Conservation (phyloP, 2,797 vertebrate genomes). For the Galagoides demidoff region DNA sequence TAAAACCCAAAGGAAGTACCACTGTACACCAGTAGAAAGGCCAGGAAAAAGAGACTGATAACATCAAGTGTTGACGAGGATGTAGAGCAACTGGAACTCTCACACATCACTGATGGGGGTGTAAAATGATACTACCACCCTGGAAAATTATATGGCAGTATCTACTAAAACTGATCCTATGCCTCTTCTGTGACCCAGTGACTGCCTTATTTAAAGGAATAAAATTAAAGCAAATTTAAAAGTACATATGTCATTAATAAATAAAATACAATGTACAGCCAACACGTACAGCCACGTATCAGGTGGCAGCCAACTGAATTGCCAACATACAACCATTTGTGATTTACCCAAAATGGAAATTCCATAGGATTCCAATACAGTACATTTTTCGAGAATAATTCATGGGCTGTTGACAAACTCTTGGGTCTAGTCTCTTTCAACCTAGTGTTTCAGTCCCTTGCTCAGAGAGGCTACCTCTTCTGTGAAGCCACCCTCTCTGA, state of each 20-base stretch:
- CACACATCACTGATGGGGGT: accelerated
- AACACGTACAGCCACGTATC: no score
- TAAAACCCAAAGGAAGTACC: neutral
- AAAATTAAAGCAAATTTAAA: neutral
- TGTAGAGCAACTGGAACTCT: neutral
- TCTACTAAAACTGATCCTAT: no score
- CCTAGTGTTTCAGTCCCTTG: neutral
- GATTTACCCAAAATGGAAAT: neutral
- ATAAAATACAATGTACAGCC: neutral
- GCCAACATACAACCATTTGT: neutral
- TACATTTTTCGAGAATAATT: neutral
- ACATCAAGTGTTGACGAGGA: neutral
- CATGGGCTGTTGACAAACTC: neutral
- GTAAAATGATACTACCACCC: neutral
- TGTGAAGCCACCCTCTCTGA: neutral
- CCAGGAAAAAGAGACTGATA: neutral
- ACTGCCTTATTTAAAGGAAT: neutral
- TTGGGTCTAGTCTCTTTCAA: neutral
- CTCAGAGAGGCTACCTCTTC: neutral
- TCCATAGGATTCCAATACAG: neutral
- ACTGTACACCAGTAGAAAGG: neutral
- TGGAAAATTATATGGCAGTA: neutral
- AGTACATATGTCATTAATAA: neutral
- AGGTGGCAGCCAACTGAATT: neutral
- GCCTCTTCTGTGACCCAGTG: neutral